Evolutionary conservation across 2,888 invertebrate species (phyloP), one percentile per base, ranked within the genome.

Genomic region (Drosophila demipolita): DNA sequence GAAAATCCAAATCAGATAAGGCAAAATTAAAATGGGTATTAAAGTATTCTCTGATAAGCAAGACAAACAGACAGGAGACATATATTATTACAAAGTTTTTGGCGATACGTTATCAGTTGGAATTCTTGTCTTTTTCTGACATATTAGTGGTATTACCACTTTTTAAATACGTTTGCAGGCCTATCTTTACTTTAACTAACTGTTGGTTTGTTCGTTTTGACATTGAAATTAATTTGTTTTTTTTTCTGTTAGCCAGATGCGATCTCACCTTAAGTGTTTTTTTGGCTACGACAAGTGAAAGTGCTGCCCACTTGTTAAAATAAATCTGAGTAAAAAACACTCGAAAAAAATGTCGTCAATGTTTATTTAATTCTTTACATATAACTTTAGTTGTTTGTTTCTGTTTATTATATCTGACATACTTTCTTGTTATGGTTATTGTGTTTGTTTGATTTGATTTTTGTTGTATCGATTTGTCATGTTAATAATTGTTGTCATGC

Each of bases 11-110:
- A 69, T 49, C 29, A 58, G 52, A 42, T 26, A 49, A 23, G 23
- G 7, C 50, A 35, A 70, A 78, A 78, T 78, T 69, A 61, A 87
- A 84, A 78, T 74, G 68, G 80, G 77, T 54, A 53, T 81, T 86
- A 66, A 77, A 53, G 61, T 67, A 35, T 73, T 63, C 8, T 26
- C 38, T 59, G 82, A 87, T 82, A 82, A 78, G 42, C 45, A n/a
- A 23, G 17, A 2, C 36, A 68, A 36, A 49, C 12, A 33, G 15
- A 23, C 36, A n/a, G 17, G 20, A 23, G 35, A 26, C 55, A 57
- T 62, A 48, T 72, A 77, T 75, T 59, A 55, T 59, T 29, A 48
- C 40, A 59, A 48, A n/a, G 12, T 29, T 35, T 2, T 2, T 45
- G n/a, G 15, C 17, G 15, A 15, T 12, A 45, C 12, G 36, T 17